These are phyloP conservation scores for Stomatorhinus walkeri DNA, from an alignment of 2,797 vertebrate species.

Conservation along the genomic window DNA sequence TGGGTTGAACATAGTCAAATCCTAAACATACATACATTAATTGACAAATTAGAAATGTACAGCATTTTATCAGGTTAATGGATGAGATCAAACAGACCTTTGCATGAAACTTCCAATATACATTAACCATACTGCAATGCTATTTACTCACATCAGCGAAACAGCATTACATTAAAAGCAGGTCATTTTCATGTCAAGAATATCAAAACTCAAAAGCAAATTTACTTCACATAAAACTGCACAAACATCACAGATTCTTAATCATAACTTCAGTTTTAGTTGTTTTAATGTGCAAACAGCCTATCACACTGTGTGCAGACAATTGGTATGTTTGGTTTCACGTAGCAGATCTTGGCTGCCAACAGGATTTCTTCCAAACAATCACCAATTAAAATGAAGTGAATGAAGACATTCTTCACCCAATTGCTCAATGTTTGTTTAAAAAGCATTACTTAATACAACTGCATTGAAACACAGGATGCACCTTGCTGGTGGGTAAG, in stretches of 20 bases:
- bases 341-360: neutral
- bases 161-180: neutral
- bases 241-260: neutral
- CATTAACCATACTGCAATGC: neutral
- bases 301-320: neutral
- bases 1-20: neutral
- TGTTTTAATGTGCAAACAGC: neutral
- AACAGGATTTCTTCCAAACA: neutral
- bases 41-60: neutral
- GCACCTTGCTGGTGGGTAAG: neutral
- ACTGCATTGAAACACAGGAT: neutral
- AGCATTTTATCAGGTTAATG: neutral
- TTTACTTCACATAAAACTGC: neutral
- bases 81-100: neutral
- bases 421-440: neutral
- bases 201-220: neutral
- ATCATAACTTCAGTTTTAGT: neutral
- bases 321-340: neutral
- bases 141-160: neutral
- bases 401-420: neutral
- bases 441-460: neutral
- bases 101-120: neutral
- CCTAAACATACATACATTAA: neutral
- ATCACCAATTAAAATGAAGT: neutral
- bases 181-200: neutral